Conservation (phyloP, 2,888 invertebrate genomes). For the Horisme vitalbata region DNA sequence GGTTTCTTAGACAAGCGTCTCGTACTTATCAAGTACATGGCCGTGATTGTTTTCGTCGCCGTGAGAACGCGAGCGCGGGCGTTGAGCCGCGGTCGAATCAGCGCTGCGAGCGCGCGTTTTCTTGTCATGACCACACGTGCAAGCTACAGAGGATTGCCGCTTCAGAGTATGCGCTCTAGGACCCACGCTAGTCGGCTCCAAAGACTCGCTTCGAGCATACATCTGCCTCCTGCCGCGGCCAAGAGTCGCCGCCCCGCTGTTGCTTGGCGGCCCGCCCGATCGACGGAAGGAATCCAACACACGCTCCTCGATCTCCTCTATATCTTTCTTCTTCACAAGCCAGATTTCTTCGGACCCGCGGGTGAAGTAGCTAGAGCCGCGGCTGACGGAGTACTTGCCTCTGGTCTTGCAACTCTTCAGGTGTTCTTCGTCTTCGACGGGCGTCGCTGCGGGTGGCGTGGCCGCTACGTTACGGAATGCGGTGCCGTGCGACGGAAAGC, state of each 20-base stretch:
- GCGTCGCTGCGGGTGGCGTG: constrained; percentile 54
- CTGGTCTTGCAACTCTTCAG: constrained; percentile 68
- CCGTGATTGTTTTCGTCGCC: constrained; percentile 60
- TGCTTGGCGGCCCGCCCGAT: constrained; percentile 56
- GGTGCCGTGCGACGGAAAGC: constrained; percentile 74
- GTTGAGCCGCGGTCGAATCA: constrained; percentile 48
- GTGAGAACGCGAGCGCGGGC: constrained; percentile 69
- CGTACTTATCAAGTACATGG: constrained; percentile 78
- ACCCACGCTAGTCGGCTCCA: constrained; percentile 67
- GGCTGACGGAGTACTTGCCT: constrained; percentile 68
- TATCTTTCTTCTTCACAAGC: constrained; percentile 79
- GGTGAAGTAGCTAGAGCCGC: constrained; percentile 75
- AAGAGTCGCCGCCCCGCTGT: constrained; percentile 56
- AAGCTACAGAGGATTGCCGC: constrained; percentile 72
- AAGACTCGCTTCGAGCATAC: constrained; percentile 71
- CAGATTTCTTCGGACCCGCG: constrained; percentile 77
- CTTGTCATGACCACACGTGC: constrained; percentile 76
- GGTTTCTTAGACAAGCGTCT: constrained; percentile 62
- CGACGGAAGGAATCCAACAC: constrained; percentile 73
- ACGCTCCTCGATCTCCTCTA: constrained; percentile 75
- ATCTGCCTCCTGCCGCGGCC: constrained; percentile 61
- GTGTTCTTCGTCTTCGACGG: constrained; percentile 64
- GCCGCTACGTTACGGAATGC: constrained; percentile 76
- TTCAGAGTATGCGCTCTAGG: constrained; percentile 62
- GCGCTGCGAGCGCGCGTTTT: constrained; percentile 63